Evolutionary conservation across 2,113 vertebrate species (phyloP).

Genomic region (Lepus timidus): DNA sequence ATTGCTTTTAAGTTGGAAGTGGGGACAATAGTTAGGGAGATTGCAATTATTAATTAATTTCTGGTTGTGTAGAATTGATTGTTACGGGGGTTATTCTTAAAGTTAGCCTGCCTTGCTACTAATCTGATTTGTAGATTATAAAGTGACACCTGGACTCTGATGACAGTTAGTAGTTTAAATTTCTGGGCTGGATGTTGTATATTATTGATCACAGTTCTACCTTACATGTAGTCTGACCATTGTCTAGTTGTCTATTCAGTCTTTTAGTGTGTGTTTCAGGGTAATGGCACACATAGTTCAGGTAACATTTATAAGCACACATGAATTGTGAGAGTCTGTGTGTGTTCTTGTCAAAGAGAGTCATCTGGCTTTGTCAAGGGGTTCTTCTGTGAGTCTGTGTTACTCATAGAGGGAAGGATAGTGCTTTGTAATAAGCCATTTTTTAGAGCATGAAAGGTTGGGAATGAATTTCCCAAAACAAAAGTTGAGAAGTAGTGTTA

Average conservation of each 20-base stretch:
- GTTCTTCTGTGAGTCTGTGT: neutral
- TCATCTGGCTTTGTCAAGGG: neutral
- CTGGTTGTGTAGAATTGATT: neutral
- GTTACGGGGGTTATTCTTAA: neutral
- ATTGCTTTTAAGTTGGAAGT: neutral
- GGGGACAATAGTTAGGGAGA: neutral
- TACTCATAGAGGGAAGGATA: neutral
- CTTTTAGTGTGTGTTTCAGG: neutral
- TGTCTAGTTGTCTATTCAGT: neutral
- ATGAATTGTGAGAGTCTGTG: neutral
- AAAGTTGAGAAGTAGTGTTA: neutral
- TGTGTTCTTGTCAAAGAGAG: neutral
- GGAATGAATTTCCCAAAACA: neutral
- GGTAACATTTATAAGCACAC: neutral
- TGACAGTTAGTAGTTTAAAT: neutral
- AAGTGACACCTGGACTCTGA: neutral
- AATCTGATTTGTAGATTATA: neutral
- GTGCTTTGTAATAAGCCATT: neutral
- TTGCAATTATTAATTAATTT: neutral
- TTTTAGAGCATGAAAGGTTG: neutral
- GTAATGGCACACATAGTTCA: fast-evolving
- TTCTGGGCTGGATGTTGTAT: neutral
- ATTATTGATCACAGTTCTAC: neutral
- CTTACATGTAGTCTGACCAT: neutral
- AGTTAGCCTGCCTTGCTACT: neutral